Conservation (phyloP, 2,113 vertebrate genomes). For the Morone saxatilis region DNA sequence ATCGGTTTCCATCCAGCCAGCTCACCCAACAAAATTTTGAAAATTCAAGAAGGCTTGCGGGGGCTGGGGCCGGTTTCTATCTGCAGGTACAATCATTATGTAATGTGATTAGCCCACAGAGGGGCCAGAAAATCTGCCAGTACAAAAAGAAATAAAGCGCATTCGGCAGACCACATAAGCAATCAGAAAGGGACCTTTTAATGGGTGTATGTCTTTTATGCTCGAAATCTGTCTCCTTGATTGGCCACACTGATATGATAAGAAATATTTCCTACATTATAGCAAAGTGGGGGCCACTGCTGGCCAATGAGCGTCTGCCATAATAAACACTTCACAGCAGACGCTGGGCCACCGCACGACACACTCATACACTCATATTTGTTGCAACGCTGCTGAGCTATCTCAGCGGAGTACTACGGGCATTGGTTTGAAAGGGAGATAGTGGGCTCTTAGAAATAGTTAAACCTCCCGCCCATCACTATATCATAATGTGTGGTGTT, state of each 20-base stretch:
- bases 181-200: too few species aligned
- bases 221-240: too few species aligned
- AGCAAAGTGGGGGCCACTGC: slow-evolving; percentile 47
- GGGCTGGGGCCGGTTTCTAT: too few species aligned
- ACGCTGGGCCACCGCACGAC: slow-evolving; percentile 13
- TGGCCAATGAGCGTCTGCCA: slow-evolving; percentile 38
- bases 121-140: too few species aligned
- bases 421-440: slow-evolving; percentile 37
- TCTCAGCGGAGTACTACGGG: slow-evolving; percentile 45
- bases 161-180: too few species aligned
- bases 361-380: slow-evolving; percentile 10
- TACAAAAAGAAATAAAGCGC: too few species aligned
- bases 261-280: slow-evolving; percentile 74
- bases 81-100: too few species aligned
- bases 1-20: too few species aligned
- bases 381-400: slow-evolving; percentile 27
- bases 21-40: too few species aligned
- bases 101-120: too few species aligned
- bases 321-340: slow-evolving; percentile 41
- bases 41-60: too few species aligned
- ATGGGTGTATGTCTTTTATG: too few species aligned
- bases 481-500: background rate
- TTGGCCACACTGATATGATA: slow-evolving; percentile 58
- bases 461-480: slow-evolving; percentile 15
- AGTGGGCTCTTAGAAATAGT: slow-evolving; percentile 8